Conservation (phyloP, 2,888 invertebrate genomes). For the Apamea monoglypha region DNA sequence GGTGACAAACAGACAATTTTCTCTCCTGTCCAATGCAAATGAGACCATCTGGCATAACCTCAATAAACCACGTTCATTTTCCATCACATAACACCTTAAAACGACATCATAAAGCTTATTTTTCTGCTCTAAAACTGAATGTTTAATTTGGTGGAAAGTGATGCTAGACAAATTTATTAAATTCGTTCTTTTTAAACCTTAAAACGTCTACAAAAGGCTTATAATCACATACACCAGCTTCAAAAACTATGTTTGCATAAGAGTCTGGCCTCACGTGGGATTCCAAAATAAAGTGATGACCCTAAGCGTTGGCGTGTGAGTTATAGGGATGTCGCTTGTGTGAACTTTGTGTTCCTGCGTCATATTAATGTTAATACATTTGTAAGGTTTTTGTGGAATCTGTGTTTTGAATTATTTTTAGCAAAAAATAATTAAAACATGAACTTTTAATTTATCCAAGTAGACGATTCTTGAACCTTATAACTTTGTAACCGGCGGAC, state of each 20-base stretch:
- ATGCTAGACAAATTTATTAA: conserved; percentile 36
- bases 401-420: conserved; percentile 52
- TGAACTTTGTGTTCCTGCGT: conserved; percentile 65
- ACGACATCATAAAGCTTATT: conserved; percentile 39
- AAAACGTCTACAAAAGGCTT: conserved; percentile 30
- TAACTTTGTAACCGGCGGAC: no score
- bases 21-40: conserved; percentile 84
- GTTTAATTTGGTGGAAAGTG: conserved; percentile 35
- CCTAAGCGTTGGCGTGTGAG: conserved; percentile 77
- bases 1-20: conserved; percentile 83
- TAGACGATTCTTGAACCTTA: no score
- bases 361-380: conserved; percentile 63
- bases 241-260: conserved; percentile 44
- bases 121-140: conserved; percentile 27
- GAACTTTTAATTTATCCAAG: no score
- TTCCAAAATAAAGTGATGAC: conserved; percentile 81
- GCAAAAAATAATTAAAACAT: background rate
- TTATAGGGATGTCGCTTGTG: conserved; percentile 76
- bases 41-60: conserved; percentile 77
- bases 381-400: conserved; percentile 54
- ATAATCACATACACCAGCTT: conserved; percentile 17
- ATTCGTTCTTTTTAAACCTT: conserved; percentile 43
- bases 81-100: conserved; percentile 46
- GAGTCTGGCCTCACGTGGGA: conserved; percentile 78
- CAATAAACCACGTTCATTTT: conserved; percentile 53